A percentile compares a stretch with the other conserved stretches of the same genome.
Conservation (phyloP, 30 jellyfish, hydroid and myxozoan genomes). For the Hydra vulgaris region DNA sequence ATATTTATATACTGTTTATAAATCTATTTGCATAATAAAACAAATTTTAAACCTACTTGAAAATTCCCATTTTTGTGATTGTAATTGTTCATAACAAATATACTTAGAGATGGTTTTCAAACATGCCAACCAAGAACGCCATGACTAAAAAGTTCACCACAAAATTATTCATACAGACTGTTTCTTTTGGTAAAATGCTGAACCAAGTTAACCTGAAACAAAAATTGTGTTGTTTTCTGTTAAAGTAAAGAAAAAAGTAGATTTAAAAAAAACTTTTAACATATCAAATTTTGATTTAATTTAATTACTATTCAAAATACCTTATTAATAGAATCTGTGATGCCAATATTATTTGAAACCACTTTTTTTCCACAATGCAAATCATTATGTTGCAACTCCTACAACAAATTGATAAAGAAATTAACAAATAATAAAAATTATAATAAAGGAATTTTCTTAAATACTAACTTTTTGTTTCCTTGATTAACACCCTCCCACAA, state of each 20-base stretch:
- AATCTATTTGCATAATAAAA: too few species aligned
- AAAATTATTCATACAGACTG: conserved; percentile 2
- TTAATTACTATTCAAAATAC: neutral
- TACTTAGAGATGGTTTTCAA: neutral
- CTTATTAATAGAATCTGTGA: neutral
- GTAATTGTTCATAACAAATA: neutral
- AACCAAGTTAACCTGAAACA: neutral
- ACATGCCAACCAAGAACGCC: conserved; percentile 7
- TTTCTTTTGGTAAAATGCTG: neutral
- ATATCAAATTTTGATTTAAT: too few species aligned
- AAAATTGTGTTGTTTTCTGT: neutral
- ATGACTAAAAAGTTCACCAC: conserved; percentile 7
- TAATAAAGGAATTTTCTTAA: too few species aligned
- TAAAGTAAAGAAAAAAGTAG: neutral
- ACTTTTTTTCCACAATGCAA: neutral
- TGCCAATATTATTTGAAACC: neutral
- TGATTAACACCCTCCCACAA: neutral
- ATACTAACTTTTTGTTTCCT: neutral
- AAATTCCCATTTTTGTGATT: neutral
- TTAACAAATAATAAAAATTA: too few species aligned
- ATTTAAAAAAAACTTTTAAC: neutral
- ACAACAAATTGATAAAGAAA: neutral
- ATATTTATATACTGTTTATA: too few species aligned
- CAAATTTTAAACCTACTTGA: neutral
- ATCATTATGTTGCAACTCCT: neutral